These are phyloP conservation scores for Phrixothrix hirtus DNA, from an alignment of 2,888 invertebrate species.

Conservation along the genomic window DNA sequence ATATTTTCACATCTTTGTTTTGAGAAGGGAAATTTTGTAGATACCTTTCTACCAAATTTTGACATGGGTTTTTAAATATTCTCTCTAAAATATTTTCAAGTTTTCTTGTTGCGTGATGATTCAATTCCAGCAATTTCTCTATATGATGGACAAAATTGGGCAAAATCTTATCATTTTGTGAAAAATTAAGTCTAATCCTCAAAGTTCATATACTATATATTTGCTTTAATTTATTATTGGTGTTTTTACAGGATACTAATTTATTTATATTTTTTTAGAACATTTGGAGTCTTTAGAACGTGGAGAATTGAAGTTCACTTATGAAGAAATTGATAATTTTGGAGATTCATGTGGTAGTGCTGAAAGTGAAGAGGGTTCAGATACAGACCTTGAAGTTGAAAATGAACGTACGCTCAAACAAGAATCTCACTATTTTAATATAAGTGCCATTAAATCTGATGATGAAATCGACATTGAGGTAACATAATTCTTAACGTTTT, in stretches of 20 bases:
- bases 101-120: no score
- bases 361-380: slow-evolving; percentile 69
- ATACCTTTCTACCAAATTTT: no score
- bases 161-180: no score
- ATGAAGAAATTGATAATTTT: slow-evolving; percentile 53
- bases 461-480: slow-evolving; percentile 62
- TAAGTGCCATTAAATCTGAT: slow-evolving; percentile 59
- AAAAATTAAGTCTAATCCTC: no score
- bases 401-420: slow-evolving; percentile 44
- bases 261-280: slow-evolving; percentile 57
- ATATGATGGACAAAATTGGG: no score
- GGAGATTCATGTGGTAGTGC: slow-evolving; percentile 66
- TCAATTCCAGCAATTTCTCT: no score
- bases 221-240: background rate
- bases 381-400: slow-evolving; percentile 59
- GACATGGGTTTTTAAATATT: no score
- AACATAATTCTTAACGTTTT: slow-evolving; percentile 5
- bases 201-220: background rate
- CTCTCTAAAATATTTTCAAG: no score
- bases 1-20: no score
- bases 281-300: slow-evolving; percentile 81
- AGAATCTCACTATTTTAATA: slow-evolving; percentile 60
- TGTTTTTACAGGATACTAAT: background rate
- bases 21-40: no score
- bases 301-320: slow-evolving; percentile 83